Conservation (phyloP, 2,888 invertebrate species). For the Folsomia candida region DNA sequence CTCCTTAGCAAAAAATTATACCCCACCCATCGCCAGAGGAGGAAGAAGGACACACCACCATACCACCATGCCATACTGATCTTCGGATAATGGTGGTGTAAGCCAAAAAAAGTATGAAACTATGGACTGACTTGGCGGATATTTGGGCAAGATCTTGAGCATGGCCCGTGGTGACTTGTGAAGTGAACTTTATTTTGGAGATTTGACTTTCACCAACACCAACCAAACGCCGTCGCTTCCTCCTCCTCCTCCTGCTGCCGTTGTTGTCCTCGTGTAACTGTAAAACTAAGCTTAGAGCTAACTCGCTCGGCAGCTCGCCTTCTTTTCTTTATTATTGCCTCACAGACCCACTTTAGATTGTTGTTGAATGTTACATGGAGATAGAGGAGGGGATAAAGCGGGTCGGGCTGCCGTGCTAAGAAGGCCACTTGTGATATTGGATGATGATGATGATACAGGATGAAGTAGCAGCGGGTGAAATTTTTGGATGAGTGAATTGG, state of each 20-base stretch:
- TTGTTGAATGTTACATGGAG: neutral
- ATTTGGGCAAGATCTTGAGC: constrained; percentile 9
- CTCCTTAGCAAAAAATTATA: too few relatives aligned
- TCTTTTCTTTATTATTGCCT: neutral
- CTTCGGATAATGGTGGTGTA: too few relatives aligned
- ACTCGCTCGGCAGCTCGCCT: neutral
- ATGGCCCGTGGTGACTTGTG: constrained; percentile 12
- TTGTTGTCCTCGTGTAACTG: neutral
- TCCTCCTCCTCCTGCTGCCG: neutral
- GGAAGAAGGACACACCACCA: too few relatives aligned
- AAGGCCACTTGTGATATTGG: neutral
- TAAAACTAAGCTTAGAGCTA: neutral
- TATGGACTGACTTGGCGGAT: neutral
- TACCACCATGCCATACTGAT: too few relatives aligned
- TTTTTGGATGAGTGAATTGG: constrained; percentile 6
- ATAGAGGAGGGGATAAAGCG: neutral
- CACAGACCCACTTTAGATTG: neutral
- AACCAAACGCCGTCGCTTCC: too few relatives aligned
- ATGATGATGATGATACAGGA: neutral
- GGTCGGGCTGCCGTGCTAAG: neutral
- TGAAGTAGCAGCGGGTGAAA: neutral
- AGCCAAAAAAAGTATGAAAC: neutral
- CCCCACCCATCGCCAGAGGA: too few relatives aligned
- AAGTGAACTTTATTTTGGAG: constrained; percentile 6
- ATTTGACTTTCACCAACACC: neutral